Conservation (phyloP, 2,888 invertebrate genomes). For the Euphydryas editha region DNA sequence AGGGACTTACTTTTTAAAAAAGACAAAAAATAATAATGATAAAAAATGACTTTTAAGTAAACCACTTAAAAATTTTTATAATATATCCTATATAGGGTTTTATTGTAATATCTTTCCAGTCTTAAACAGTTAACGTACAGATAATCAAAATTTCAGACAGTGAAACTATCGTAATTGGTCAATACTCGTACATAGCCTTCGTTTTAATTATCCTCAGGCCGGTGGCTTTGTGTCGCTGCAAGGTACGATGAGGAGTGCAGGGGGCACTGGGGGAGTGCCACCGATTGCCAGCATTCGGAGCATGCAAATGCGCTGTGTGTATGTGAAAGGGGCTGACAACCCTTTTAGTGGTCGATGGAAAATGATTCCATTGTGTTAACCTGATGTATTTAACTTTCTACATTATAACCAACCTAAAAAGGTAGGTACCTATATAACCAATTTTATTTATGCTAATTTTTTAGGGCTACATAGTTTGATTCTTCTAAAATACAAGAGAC, state of each 20-base stretch:
- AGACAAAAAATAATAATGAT: too few relatives aligned
- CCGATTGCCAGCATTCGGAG: constrained; percentile 53
- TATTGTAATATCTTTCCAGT: background rate
- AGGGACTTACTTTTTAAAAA: too few relatives aligned
- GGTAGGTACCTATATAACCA: background rate
- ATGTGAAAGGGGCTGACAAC: constrained; percentile 32
- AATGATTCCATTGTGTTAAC: constrained; percentile 4
- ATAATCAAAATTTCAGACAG: constrained; percentile 15
- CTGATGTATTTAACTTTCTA: background rate
- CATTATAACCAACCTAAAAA: background rate
- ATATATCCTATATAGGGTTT: background rate
- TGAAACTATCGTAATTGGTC: constrained; percentile 21
- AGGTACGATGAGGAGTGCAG: constrained; percentile 27
- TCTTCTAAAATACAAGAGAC: too few relatives aligned
- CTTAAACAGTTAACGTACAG: background rate
- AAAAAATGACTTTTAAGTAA: too few relatives aligned
- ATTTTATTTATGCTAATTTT: background rate
- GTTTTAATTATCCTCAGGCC: constrained; percentile 42
- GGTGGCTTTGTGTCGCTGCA: constrained; percentile 31
- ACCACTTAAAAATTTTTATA: too few relatives aligned
- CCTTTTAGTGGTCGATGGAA: constrained; percentile 27
- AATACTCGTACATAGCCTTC: constrained; percentile 28
- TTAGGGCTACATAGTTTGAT: too few relatives aligned
- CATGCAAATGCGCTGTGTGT: constrained; percentile 68
- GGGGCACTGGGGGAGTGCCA: constrained; percentile 28